Base-by-base conservation (phyloP, 2,888 invertebrate species). In the Cyclophora punctaria region DNA sequence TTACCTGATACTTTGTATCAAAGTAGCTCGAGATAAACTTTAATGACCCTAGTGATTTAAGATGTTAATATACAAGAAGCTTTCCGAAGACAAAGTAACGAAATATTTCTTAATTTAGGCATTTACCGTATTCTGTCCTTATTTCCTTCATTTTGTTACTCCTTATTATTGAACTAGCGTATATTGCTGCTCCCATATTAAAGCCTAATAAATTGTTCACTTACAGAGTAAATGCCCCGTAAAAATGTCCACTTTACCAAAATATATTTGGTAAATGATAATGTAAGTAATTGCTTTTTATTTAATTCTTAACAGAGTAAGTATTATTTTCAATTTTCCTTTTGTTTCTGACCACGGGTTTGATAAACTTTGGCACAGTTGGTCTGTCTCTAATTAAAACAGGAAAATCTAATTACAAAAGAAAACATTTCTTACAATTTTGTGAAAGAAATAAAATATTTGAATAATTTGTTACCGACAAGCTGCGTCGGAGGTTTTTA, bases 391-490 rank as follows among this genome's bases (percentile, higher is more conserved):
- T 58, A 58, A 55, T 53, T 51, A 49, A 51, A 50, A 45, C 48
- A 47, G 55, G 52, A 59, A 58, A 63, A 61, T 62, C 62, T 65
- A 69, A 71, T 71, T 66, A 66, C 53, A 62, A 55, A 44, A 50
- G 56, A 60, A 59, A 60, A 59, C 60, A 47, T 53, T 62, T 57
- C 64, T 62, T 65, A 67, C 64, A 67, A 69, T 69, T 72, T 72
- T 67, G 58, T 50, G 50, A 42, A 67, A 62, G 56, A 56, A 52
- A 62, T 58, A 56, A 71, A 64, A 73, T 75, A 75, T 74, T 77
- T 73, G 62, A 71, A 75, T 76, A 73, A 78, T 78, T 73, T 74
- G 73, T 77, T 71, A 73, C 71, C 66, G 64, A 69, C 72, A n/a
- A n/a, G 68, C 63, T 64, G 75, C 76, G 71, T 70, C 76, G 66